Conservation (phyloP, 2,888 invertebrate species). For the Pheosia gnoma region DNA sequence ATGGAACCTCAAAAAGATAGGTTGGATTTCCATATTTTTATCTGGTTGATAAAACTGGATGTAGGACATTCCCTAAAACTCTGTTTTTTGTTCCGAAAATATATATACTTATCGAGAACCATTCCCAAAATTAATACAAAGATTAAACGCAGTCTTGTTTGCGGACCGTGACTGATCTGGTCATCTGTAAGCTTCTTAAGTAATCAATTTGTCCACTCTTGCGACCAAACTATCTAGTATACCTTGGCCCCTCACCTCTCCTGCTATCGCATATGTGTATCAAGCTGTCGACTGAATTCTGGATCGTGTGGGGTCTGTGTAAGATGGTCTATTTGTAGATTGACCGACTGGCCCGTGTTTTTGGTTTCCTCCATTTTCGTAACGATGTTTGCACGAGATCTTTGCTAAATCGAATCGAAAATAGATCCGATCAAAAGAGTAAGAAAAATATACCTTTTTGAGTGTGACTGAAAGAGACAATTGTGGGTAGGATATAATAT, state of each 20-base stretch:
- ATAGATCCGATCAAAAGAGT: slow-evolving; percentile 28
- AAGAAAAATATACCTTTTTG: neutral
- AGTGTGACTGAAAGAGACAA: neutral
- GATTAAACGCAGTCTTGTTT: slow-evolving; percentile 42
- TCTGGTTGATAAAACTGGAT: too few species aligned
- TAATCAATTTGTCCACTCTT: slow-evolving; percentile 46
- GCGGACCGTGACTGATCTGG: slow-evolving; percentile 40
- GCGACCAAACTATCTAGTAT: slow-evolving; percentile 26
- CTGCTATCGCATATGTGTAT: neutral
- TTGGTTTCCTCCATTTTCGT: slow-evolving; percentile 43
- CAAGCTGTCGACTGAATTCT: neutral
- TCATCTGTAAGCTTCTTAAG: slow-evolving; percentile 43
- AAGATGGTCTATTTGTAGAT: slow-evolving; percentile 35
- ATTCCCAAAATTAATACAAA: slow-evolving; percentile 15
- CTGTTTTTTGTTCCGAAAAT: slow-evolving; percentile 9
- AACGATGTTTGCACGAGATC: slow-evolving; percentile 39
- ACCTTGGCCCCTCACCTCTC: slow-evolving; percentile 13
- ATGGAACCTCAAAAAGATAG: too few species aligned
- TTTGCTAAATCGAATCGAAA: slow-evolving; percentile 35
- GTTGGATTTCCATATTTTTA: too few species aligned
- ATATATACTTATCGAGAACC: slow-evolving; percentile 15
- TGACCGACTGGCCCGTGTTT: slow-evolving; percentile 37
- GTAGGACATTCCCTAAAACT: too few species aligned
- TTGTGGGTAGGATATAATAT: neutral
- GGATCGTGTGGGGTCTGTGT: slow-evolving; percentile 13